Evolutionary conservation across 2,113 vertebrate genomes (phyloP).

Genomic region (Vimba vimba): DNA sequence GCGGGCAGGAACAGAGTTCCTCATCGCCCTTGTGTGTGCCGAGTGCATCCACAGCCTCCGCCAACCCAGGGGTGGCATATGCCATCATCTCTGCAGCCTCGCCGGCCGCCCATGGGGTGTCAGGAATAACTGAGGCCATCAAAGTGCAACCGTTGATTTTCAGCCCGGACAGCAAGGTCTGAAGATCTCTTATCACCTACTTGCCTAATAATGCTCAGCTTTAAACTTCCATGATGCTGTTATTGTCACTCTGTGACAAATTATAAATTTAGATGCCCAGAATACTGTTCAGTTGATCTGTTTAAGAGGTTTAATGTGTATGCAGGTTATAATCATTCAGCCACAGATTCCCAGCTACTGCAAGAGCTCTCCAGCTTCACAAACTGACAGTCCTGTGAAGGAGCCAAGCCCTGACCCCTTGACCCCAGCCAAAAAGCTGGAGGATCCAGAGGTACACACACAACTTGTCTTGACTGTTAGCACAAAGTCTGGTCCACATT

Average conservation of each 20-base stretch:
- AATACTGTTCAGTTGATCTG: not conserved
- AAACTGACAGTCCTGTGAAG: constrained; percentile 77
- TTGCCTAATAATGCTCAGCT: not conserved
- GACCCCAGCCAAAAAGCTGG: constrained; percentile 82
- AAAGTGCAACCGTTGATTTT: constrained; percentile 89
- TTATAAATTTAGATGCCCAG: not conserved
- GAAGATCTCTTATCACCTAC: constrained; percentile 19
- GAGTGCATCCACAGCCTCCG: constrained; percentile 63
- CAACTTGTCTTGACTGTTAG: no score
- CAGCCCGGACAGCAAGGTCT: constrained; percentile 86
- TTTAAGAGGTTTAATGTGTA: constrained; percentile 11
- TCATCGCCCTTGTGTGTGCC: constrained; percentile 55
- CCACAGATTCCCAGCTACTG: constrained; percentile 81
- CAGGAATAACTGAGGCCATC: constrained; percentile 82
- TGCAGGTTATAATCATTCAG: constrained; percentile 95
- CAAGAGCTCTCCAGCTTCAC: constrained; percentile 78
- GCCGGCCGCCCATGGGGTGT: constrained; percentile 75
- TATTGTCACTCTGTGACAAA: not conserved
- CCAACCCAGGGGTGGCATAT: constrained; percentile 86
- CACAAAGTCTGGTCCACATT: not conserved
- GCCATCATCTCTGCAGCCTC: constrained; percentile 92
- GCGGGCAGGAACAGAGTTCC: constrained; percentile 66
- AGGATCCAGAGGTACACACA: constrained; percentile 78
- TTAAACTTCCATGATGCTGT: not conserved
- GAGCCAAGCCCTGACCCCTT: constrained; percentile 76